Conservation (phyloP, 2,888 invertebrate genomes). For the Machimus atricapillus region DNA sequence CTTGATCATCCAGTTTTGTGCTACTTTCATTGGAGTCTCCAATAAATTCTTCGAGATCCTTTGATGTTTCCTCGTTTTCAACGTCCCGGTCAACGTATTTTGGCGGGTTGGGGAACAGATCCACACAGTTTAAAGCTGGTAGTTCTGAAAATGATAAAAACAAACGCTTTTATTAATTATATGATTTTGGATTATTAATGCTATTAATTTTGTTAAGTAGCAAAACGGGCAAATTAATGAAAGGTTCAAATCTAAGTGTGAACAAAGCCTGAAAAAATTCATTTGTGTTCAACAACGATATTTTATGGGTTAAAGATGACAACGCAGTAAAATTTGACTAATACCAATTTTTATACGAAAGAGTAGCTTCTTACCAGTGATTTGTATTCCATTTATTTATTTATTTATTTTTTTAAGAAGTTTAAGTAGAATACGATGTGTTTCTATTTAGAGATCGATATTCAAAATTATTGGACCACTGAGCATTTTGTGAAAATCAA, state of each 20-base stretch:
- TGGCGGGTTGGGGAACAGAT: conserved; percentile 51
- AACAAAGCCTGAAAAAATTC: neutral
- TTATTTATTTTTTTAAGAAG: neutral
- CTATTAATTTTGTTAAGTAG: neutral
- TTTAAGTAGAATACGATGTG: too few relatives aligned
- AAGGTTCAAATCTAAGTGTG: neutral
- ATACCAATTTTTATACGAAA: neutral
- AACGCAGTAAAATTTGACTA: neutral
- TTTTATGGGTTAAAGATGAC: neutral
- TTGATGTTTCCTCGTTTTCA: conserved; percentile 2
- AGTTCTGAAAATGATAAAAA: conserved; percentile 46
- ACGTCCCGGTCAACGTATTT: conserved; percentile 42
- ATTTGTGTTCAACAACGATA: neutral
- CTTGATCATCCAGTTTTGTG: neutral
- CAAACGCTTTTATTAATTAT: neutral
- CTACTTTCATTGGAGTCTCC: neutral
- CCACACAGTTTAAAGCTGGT: conserved; percentile 49
- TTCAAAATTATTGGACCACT: too few relatives aligned
- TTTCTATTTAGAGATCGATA: too few relatives aligned
- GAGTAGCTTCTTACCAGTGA: neutral
- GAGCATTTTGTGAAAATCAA: too few relatives aligned
- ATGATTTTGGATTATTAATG: neutral
- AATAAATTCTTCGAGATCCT: neutral
- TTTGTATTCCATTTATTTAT: neutral
- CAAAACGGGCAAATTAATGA: neutral